A percentile compares a stretch with the other conserved stretches of the same genome.
These are phyloP conservation scores for Artibeus jamaicensis DNA, from an alignment of 2,797 vertebrate genomes.

Conservation along the genomic window DNA sequence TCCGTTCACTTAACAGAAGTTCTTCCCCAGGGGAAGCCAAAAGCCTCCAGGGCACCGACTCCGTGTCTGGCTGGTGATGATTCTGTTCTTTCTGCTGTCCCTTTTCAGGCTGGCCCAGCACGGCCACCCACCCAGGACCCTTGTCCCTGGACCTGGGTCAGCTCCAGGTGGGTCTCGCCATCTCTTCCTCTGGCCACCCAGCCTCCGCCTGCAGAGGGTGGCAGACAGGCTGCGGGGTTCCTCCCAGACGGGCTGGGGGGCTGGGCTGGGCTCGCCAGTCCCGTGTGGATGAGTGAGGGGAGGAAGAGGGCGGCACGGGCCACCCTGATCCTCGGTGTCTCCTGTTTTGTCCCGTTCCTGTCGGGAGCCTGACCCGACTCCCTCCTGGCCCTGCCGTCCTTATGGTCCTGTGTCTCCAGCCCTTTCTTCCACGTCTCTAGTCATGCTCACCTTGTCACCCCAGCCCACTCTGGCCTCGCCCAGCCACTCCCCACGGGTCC, in stretches of 20 bases:
- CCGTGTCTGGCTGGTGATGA: no score
- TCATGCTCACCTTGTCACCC: neutral
- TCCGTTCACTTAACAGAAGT: neutral
- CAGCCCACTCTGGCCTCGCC: fast-evolving
- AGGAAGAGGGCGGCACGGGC: fast-evolving
- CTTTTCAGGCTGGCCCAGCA: neutral
- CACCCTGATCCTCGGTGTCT: fast-evolving
- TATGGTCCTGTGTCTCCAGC: neutral
- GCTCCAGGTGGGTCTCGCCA: fast-evolving
- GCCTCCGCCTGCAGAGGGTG: no score
- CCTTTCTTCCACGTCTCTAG: neutral
- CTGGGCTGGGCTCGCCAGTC: neutral
- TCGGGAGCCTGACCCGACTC: neutral
- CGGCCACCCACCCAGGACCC: neutral
- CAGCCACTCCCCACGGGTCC: neutral
- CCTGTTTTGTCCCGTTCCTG: neutral
- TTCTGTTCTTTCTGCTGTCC: neutral
- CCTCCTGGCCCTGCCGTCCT: neutral
- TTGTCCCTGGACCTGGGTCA: neutral
- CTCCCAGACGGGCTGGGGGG: neutral
- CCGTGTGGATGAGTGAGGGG: fast-evolving
- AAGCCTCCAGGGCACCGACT: neutral
- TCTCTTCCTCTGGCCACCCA: neutral
- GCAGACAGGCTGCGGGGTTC: neutral
- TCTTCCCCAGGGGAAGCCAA: neutral